These are phyloP conservation scores for Antheraea pernyi DNA, from an alignment of 1,140 invertebrate species.

Conservation along the genomic window DNA sequence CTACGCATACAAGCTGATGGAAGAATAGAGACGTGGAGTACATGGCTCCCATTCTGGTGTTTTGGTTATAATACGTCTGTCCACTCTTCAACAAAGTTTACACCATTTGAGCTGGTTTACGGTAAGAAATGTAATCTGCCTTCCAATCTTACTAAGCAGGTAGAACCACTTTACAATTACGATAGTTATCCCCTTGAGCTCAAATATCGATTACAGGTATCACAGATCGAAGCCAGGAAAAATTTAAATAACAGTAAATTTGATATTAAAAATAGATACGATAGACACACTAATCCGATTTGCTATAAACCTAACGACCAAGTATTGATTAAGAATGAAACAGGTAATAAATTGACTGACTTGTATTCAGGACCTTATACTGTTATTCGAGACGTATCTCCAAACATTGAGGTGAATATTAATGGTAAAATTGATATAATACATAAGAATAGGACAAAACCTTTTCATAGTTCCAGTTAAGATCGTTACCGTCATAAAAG, in stretches of 20 bases:
- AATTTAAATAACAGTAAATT: constrained; percentile 19
- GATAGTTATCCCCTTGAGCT: constrained; percentile 19
- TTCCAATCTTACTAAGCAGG: not conserved
- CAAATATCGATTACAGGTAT: not conserved
- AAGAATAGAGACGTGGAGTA: constrained; percentile 21
- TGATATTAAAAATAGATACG: constrained; percentile 13
- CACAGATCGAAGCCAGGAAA: constrained; percentile 14
- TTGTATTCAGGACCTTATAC: constrained; percentile 15
- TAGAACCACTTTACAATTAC: constrained; percentile 5
- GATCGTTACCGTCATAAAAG: no score
- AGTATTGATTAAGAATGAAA: constrained; percentile 22
- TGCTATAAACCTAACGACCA: constrained; percentile 14
- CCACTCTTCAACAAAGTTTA: constrained; percentile 7
- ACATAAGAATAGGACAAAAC: no score
- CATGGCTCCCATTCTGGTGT: constrained; percentile 31
- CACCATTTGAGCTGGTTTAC: no score
- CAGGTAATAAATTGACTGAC: constrained; percentile 11
- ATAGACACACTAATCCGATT: constrained; percentile 17
- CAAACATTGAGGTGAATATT: no score
- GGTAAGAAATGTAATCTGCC: constrained; percentile 3
- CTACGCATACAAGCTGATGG: constrained; percentile 21
- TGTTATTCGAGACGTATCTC: constrained; percentile 6
- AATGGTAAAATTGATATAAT: no score
- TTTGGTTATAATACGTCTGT: constrained; percentile 26
- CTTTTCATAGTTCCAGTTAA: no score